phyloP scores from a whole-genome alignment of 1,140 invertebrate genomes.

The Pseudomyrmex pallidus region DNA sequence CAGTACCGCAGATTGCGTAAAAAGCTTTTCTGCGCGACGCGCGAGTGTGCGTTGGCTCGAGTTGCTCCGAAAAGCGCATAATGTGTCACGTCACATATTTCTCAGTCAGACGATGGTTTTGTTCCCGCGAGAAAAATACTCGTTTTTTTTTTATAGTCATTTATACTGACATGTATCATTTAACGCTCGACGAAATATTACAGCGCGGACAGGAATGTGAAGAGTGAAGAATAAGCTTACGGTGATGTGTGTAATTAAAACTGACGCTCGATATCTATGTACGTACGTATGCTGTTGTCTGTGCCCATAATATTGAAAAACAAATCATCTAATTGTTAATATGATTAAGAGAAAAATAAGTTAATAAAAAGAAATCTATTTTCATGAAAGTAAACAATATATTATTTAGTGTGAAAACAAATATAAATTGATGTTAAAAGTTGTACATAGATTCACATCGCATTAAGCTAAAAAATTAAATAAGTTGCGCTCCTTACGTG shows the following conservation, averaged over 20 bases:
- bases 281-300: neutral
- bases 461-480: conserved; percentile 26
- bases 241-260: conserved; percentile 39
- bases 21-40: conserved; percentile 39
- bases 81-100: conserved; percentile 77
- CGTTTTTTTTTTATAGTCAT: conserved; percentile 53
- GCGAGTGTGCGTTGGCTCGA: conserved; percentile 8
- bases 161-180: conserved; percentile 27
- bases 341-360: neutral
- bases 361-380: neutral
- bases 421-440: neutral
- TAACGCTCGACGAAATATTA: conserved; percentile 1
- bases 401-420: neutral
- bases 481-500: neutral
- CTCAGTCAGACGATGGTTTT: conserved; percentile 74
- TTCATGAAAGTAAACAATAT: conserved; percentile 14
- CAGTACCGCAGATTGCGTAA: conserved; percentile 31
- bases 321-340: neutral
- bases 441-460: no score
- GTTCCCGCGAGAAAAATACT: conserved; percentile 52
- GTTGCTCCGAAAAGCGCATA: conserved; percentile 60
- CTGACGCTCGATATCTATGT: neutral
- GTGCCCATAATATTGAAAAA: conserved; percentile 6
- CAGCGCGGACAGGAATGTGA: neutral
- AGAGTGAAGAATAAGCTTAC: conserved; percentile 26